Percentiles rank a stretch among this genome's conserved stretches.
phyloP scores from a whole-genome alignment of 2,888 invertebrate species.

The Trachelus tabidus region DNA sequence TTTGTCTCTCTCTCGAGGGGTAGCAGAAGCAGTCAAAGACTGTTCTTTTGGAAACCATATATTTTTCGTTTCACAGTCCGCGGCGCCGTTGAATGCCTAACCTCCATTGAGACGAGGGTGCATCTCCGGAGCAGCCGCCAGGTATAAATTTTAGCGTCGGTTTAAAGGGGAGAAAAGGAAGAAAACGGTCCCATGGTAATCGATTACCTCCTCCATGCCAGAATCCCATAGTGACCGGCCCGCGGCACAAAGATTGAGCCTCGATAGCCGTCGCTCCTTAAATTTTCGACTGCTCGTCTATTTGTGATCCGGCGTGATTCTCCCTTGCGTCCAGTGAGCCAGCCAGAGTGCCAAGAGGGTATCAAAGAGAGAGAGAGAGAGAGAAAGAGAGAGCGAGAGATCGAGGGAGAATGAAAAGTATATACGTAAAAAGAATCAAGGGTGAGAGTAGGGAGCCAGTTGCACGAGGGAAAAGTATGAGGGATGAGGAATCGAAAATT shows the following conservation, averaged over 20 bases:
- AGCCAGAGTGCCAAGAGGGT: not conserved
- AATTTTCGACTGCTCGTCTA: conserved; percentile 11
- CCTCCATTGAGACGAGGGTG: conserved; percentile 53
- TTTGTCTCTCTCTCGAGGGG: conserved; percentile 18
- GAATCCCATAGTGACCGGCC: conserved; percentile 55
- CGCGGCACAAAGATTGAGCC: conserved; percentile 54
- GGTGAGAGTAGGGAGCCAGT: not conserved
- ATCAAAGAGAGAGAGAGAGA: not conserved
- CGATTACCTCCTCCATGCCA: conserved; percentile 60
- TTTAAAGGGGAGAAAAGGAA: conserved; percentile 36
- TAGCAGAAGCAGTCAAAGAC: conserved; percentile 22
- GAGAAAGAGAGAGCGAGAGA: no score
- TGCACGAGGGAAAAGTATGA: not conserved
- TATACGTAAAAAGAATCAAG: not conserved
- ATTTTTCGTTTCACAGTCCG: conserved; percentile 60
- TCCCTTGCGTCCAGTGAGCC: conserved; percentile 12
- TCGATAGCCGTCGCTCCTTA: conserved; percentile 39
- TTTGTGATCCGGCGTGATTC: conserved; percentile 30
- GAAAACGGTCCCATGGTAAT: conserved; percentile 55
- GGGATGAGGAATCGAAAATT: not conserved
- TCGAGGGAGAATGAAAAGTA: not conserved
- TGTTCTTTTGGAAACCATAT: conserved; percentile 51
- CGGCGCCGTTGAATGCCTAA: conserved; percentile 56
- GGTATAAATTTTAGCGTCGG: conserved; percentile 62
- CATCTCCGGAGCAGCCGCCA: conserved; percentile 53